Percentiles rank a stretch among this genome's conserved stretches.
Evolutionary conservation across 2,888 invertebrate genomes (phyloP).

Genomic region (Ectobius pallidus): DNA sequence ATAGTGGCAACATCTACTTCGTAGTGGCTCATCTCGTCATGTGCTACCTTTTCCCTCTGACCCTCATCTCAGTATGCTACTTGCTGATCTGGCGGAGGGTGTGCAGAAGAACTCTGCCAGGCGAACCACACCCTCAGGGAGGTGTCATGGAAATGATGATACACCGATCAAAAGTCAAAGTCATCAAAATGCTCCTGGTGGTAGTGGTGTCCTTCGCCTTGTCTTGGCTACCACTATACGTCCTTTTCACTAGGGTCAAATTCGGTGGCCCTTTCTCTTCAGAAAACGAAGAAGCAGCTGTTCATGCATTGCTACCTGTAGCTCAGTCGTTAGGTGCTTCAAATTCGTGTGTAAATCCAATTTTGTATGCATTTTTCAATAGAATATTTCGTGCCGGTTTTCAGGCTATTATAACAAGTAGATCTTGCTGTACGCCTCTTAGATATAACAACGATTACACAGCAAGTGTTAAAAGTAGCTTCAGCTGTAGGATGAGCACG

Average conservation of each 20-base stretch:
- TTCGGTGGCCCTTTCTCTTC: constrained; percentile 49
- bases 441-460: constrained; percentile 24
- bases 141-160: constrained; percentile 49
- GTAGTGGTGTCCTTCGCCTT: constrained; percentile 61
- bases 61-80: constrained; percentile 61
- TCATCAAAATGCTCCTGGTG: constrained; percentile 60
- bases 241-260: constrained; percentile 54
- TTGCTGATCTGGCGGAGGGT: constrained; percentile 60
- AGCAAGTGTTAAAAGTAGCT: constrained; percentile 7
- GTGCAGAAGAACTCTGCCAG: constrained; percentile 55
- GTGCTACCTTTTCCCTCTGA: constrained; percentile 61
- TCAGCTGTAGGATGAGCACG: constrained; percentile 15
- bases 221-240: constrained; percentile 62
- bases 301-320: constrained; percentile 55
- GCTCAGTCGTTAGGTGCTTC: constrained; percentile 61
- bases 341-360: constrained; percentile 63
- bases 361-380: constrained; percentile 64
- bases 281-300: constrained; percentile 48
- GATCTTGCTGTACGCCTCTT: constrained; percentile 51
- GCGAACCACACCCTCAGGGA: constrained; percentile 50
- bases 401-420: constrained; percentile 55
- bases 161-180: constrained; percentile 51
- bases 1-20: constrained; percentile 58
- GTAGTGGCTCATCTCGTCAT: constrained; percentile 59
- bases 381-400: constrained; percentile 61